Conservation (phyloP, 2,113 vertebrate species). For the Argyrosomus japonicus region DNA sequence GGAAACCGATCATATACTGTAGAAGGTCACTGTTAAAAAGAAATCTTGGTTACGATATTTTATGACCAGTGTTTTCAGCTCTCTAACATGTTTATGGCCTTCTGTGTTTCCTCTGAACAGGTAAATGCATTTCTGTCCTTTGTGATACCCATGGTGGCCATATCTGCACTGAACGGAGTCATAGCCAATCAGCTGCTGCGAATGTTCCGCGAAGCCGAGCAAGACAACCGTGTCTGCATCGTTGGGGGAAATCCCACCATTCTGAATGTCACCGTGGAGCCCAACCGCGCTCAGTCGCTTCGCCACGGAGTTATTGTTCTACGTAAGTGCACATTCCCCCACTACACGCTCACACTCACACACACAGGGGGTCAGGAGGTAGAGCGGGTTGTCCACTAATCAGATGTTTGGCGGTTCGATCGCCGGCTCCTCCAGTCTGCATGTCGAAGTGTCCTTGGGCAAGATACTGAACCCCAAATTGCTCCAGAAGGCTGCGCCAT, state of each 20-base stretch:
- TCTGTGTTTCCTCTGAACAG: conserved; percentile 72
- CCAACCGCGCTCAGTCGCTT: conserved; percentile 91
- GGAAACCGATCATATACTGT: not conserved
- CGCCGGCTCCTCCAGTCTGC: too few species aligned
- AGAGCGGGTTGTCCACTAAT: too few species aligned
- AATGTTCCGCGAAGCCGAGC: conserved; percentile 92
- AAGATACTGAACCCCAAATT: too few species aligned
- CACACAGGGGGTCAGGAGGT: not conserved
- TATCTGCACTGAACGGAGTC: conserved; percentile 92
- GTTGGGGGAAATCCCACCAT: conserved; percentile 87
- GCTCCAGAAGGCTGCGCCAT: too few species aligned
- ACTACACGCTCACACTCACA: not conserved
- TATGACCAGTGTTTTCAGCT: not conserved
- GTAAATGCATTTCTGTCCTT: conserved; percentile 95
- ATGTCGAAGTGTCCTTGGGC: too few species aligned
- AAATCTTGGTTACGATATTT: not conserved
- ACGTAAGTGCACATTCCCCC: conserved; percentile 84
- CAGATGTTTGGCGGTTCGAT: too few species aligned
- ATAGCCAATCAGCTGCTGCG: conserved; percentile 95
- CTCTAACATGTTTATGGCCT: not conserved
- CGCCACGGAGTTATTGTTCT: conserved; percentile 94
- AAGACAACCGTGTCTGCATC: conserved; percentile 89
- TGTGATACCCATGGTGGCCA: conserved; percentile 92
- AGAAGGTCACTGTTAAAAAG: not conserved
- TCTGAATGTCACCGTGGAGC: conserved; percentile 91